phyloP scores from a whole-genome alignment of 2,113 vertebrate species.

The Thomomys bottae region DNA sequence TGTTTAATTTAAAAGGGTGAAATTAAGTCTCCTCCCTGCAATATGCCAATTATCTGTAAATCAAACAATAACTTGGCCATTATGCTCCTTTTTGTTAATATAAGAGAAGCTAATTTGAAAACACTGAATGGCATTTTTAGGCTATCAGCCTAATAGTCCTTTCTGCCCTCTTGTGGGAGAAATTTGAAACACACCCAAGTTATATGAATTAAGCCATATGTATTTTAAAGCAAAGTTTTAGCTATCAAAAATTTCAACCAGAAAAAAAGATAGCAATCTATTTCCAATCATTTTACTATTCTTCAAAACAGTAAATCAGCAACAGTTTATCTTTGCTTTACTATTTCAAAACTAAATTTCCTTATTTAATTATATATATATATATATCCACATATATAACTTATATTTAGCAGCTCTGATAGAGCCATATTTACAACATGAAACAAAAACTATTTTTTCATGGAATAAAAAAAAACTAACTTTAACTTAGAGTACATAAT shows the following conservation, averaged over 20 bases:
- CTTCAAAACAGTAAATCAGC: conserved; percentile 46
- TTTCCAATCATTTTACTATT: not conserved
- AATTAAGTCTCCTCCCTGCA: conserved; percentile 92
- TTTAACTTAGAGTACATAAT: conserved; percentile 25
- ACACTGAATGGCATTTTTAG: conserved; percentile 84
- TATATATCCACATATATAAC: conserved; percentile 30
- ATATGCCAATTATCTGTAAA: conserved; percentile 95
- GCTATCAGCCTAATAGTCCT: conserved; percentile 87
- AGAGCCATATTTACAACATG: conserved; percentile 25
- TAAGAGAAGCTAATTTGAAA: conserved; percentile 91
- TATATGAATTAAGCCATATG: conserved; percentile 70
- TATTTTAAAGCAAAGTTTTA: conserved; percentile 14
- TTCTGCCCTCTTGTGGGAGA: conserved; percentile 89
- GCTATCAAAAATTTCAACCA: conserved; percentile 60
- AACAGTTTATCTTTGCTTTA: conserved; percentile 44
- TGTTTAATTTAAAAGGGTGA: conserved; percentile 96
- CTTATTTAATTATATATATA: conserved; percentile 52
- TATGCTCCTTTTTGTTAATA: conserved; percentile 93
- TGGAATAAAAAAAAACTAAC: conserved; percentile 47
- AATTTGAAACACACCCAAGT: conserved; percentile 76
- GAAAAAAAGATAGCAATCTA: conserved; percentile 6
- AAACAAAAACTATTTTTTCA: conserved; percentile 24
- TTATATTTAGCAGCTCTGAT: conserved; percentile 28
- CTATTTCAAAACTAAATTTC: conserved; percentile 52
- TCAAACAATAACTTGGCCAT: conserved; percentile 96